Conservation (phyloP, 1,140 invertebrate species). For the Ditylenchus dipsaci region DNA sequence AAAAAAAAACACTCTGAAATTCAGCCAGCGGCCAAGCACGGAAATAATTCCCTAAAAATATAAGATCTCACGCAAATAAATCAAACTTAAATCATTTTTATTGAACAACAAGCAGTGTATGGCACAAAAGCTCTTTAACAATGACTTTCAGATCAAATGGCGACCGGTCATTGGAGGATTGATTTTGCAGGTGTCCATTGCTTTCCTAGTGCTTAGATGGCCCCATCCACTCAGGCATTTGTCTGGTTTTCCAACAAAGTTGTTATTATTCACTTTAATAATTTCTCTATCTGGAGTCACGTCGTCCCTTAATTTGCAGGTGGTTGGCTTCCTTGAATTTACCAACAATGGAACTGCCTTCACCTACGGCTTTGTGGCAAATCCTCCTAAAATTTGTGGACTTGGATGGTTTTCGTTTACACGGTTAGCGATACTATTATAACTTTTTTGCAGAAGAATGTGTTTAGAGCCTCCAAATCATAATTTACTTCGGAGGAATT, state of each 20-base stretch:
- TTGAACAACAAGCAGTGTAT: no score
- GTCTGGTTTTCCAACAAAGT: conserved; percentile 71
- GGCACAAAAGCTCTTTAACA: no score
- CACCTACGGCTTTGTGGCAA: conserved; percentile 71
- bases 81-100: no score
- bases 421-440: conserved; percentile 65
- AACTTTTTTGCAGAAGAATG: conserved; percentile 48
- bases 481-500: conserved; percentile 83
- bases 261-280: not conserved
- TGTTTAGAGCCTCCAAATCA: conserved; percentile 62
- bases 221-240: conserved; percentile 72
- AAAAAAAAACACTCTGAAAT: no score
- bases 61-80: no score
- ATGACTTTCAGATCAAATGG: conserved; percentile 55
- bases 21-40: no score
- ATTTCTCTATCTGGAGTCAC: conserved; percentile 63
- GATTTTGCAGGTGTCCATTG: conserved; percentile 77
- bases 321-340: conserved; percentile 72
- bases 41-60: no score
- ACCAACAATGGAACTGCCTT: conserved; percentile 73
- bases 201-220: conserved; percentile 76
- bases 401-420: conserved; percentile 61
- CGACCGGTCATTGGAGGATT: conserved; percentile 70
- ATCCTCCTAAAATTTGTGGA: conserved; percentile 67
- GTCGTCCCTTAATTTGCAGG: conserved; percentile 69